Evolutionary conservation across 2,888 invertebrate species (phyloP).

Genomic region (Synergus umbraculus): DNA sequence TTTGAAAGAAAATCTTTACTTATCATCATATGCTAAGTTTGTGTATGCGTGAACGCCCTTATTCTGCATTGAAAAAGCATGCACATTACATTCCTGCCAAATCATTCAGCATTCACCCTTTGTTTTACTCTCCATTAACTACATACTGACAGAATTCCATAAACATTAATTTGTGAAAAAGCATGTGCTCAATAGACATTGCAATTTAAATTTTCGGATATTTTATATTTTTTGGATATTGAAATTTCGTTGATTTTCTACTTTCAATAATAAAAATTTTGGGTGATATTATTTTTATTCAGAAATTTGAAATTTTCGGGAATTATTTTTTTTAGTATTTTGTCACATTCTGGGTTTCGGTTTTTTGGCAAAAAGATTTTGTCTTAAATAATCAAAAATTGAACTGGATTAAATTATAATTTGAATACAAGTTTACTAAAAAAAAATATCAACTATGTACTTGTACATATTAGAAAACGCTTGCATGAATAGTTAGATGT

Average conservation of each 20-base stretch:
- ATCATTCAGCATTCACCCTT: neutral
- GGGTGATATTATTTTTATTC: too few species aligned
- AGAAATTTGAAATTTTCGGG: too few species aligned
- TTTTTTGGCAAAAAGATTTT: too few species aligned
- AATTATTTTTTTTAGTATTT: too few species aligned
- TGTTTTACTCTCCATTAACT: neutral
- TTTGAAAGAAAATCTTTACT: neutral
- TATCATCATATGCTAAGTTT: neutral
- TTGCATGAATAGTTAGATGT: constrained; percentile 9
- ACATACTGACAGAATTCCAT: neutral
- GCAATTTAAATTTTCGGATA: too few species aligned
- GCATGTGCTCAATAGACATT: neutral
- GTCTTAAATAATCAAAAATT: too few species aligned
- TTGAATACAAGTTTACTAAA: neutral
- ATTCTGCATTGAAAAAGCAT: constrained; percentile 19
- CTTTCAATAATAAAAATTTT: too few species aligned
- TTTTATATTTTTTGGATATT: too few species aligned
- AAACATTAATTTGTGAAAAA: neutral
- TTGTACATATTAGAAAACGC: neutral
- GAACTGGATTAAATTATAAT: neutral
- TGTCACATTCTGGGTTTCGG: too few species aligned
- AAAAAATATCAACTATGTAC: neutral
- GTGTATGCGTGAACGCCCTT: constrained; percentile 8
- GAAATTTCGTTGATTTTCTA: too few species aligned
- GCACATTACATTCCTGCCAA: constrained; percentile 16